phyloP scores from a whole-genome alignment of 2,797 vertebrate genomes.

The Propithecus perrieri region DNA sequence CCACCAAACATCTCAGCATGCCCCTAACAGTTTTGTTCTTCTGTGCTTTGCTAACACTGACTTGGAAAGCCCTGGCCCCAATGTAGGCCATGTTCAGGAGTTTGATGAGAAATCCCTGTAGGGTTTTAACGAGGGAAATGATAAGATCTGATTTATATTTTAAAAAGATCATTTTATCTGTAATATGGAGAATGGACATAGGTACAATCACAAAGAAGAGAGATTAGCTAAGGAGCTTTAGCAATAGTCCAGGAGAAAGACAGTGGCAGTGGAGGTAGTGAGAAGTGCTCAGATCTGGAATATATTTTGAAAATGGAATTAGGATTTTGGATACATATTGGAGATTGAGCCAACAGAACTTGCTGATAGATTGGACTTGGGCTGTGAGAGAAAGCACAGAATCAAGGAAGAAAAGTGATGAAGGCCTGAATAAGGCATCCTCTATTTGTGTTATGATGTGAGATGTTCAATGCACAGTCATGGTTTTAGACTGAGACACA shows the following conservation, averaged over 20 bases:
- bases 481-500: constrained; percentile 62
- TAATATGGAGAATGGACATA: neutral
- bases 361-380: constrained; percentile 1
- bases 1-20: neutral
- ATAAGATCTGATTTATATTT: constrained; percentile 9
- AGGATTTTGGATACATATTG: neutral
- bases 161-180: neutral
- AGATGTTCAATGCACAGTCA: constrained; percentile 42
- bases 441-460: constrained; percentile 59
- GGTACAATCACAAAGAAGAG: neutral
- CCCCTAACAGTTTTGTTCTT: neutral
- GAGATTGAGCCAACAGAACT: constrained; percentile 25
- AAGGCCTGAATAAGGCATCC: constrained; percentile 54
- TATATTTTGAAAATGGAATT: constrained; percentile 41
- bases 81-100: neutral
- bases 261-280: neutral
- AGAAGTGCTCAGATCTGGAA: constrained; percentile 17
- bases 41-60: constrained; percentile 29
- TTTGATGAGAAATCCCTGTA: neutral
- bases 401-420: neutral
- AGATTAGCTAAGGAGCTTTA: neutral
- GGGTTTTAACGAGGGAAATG: constrained; percentile 6
- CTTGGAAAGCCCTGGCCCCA: neutral
- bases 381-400: constrained; percentile 58
- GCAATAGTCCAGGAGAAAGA: neutral